These are phyloP conservation scores for Lepidocyrtinus sp. DNA, from an alignment of 2,888 invertebrate species.

Conservation along the genomic window DNA sequence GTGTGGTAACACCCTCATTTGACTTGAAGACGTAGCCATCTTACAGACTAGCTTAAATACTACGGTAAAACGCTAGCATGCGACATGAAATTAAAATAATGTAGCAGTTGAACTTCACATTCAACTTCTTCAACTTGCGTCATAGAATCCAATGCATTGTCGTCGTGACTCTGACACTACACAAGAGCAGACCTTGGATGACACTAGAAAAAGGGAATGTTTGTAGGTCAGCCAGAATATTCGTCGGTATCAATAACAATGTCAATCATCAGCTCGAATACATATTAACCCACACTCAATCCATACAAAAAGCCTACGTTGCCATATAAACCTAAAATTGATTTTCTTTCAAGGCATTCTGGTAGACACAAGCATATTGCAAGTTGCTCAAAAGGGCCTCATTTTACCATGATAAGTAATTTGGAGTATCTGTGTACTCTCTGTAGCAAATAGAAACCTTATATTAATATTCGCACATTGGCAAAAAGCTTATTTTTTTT, in stretches of 20 bases:
- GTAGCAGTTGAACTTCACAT: not conserved
- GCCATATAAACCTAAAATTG: not conserved
- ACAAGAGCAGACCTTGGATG: not conserved
- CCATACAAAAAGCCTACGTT: not conserved
- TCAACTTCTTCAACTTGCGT: not conserved
- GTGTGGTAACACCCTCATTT: not conserved
- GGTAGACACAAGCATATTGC: no score
- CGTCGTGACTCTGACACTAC: not conserved
- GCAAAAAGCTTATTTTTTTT: not conserved
- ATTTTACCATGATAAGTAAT: not conserved
- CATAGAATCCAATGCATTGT: no score
- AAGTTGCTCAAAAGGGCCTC: not conserved
- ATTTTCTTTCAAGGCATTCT: not conserved
- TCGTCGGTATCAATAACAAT: not conserved
- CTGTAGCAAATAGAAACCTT: not conserved
- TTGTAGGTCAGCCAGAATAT: not conserved
- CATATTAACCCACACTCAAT: not conserved
- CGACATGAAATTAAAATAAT: not conserved
- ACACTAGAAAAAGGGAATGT: not conserved
- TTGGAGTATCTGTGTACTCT: not conserved
- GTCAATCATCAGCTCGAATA: not conserved
- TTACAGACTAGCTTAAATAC: not conserved
- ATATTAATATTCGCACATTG: not conserved
- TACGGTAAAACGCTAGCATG: not conserved
- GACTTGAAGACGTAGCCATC: not conserved